A percentile compares a stretch with the other conserved stretches of the same genome.
Evolutionary conservation across 2,113 vertebrate genomes (phyloP).

Genomic region (Tretioscincus oriximinensis): DNA sequence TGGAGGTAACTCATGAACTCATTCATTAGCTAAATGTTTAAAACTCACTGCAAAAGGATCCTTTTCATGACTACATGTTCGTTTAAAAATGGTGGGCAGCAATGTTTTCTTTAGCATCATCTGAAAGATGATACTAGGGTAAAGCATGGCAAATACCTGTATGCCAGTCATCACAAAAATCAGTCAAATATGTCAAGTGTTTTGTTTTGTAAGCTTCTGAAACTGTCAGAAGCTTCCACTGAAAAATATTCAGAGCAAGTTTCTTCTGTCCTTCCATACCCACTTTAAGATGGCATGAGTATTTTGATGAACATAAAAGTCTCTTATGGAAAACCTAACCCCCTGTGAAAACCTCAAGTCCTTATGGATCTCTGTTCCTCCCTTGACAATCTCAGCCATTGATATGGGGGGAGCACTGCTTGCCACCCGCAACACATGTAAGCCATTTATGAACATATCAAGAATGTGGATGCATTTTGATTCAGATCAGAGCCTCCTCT

Average conservation of each 20-base stretch:
- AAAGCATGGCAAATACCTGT: neutral
- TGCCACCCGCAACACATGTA: neutral
- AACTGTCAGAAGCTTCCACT: neutral
- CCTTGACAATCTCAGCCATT: neutral
- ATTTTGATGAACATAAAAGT: neutral
- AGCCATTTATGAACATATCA: too few species aligned
- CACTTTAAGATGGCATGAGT: neutral
- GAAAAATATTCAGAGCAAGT: neutral
- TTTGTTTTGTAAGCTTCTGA: neutral
- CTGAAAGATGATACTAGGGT: neutral
- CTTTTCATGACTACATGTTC: neutral
- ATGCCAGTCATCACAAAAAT: neutral
- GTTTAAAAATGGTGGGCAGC: neutral
- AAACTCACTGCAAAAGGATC: neutral
- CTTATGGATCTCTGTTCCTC: neutral
- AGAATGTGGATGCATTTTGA: too few species aligned
- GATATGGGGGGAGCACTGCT: neutral
- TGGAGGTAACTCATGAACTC: conserved; percentile 65
- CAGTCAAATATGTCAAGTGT: neutral
- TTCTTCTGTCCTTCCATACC: neutral
- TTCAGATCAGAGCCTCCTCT: neutral
- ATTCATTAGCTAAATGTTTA: neutral
- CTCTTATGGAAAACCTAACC: neutral
- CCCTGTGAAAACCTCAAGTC: neutral
- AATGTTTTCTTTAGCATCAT: neutral